A percentile compares a stretch with the other conserved stretches of the same genome.
These are phyloP conservation scores for Lasioglossum lativentre DNA, from an alignment of 2,888 invertebrate genomes.

Conservation along the genomic window DNA sequence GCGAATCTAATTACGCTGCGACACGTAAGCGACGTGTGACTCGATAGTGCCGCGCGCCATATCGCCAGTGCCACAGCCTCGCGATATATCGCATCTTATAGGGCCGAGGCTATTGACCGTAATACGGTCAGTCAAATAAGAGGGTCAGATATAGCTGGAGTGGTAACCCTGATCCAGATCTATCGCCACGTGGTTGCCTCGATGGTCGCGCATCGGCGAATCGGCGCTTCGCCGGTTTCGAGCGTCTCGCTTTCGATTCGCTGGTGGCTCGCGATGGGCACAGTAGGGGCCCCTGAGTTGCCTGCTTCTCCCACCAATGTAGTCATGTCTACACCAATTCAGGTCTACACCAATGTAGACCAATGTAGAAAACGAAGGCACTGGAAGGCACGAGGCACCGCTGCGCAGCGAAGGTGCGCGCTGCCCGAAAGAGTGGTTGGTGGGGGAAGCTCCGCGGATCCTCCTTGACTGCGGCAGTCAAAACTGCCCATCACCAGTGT, in stretches of 20 bases:
- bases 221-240: not conserved
- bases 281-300: too few species aligned
- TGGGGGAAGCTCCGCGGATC: too few species aligned
- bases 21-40: conserved; percentile 74
- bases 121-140: conserved; percentile 83
- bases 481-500: too few species aligned
- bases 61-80: conserved; percentile 33
- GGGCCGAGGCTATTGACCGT: conserved; percentile 81
- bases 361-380: too few species aligned
- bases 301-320: too few species aligned
- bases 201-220: not conserved
- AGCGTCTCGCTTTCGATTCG: not conserved
- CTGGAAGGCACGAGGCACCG: too few species aligned
- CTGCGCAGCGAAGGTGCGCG: too few species aligned
- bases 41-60: conserved; percentile 53
- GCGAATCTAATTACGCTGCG: conserved; percentile 75
- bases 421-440: too few species aligned
- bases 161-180: conserved; percentile 84
- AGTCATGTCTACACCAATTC: too few species aligned
- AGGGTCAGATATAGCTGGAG: conserved; percentile 83
- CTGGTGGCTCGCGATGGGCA: too few species aligned
- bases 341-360: too few species aligned
- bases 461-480: too few species aligned
- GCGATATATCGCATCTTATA: conserved; percentile 64
- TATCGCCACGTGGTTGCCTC: conserved; percentile 82